Conservation (phyloP, 2,888 invertebrate genomes). For the Tetragonisca angustula region DNA sequence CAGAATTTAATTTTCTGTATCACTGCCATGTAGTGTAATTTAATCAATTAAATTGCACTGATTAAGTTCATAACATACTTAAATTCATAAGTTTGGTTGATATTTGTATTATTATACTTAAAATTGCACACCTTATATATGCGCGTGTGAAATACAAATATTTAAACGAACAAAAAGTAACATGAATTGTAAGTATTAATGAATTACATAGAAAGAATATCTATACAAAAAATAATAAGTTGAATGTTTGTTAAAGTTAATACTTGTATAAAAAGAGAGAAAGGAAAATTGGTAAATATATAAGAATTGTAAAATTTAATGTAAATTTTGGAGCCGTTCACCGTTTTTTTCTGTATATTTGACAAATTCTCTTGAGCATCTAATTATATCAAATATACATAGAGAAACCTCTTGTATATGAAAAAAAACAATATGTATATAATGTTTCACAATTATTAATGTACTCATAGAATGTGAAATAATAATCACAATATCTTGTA, state of each 20-base stretch:
- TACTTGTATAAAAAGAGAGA: slow-evolving; percentile 47
- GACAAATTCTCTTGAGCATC: slow-evolving; percentile 33
- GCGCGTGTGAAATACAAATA: not conserved
- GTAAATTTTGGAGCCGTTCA: slow-evolving; percentile 44
- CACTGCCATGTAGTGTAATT: slow-evolving; percentile 68
- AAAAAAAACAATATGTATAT: slow-evolving; percentile 32
- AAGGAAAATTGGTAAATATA: slow-evolving; percentile 47
- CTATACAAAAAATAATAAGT: slow-evolving; percentile 24
- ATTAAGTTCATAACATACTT: slow-evolving; percentile 14
- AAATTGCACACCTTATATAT: not conserved
- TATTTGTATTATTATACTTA: slow-evolving; percentile 39
- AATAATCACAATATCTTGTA: slow-evolving; percentile 13
- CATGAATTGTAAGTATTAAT: slow-evolving; percentile 31
- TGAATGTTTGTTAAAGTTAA: slow-evolving; percentile 37
- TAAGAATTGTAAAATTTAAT: slow-evolving; percentile 43
- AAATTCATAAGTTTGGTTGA: slow-evolving; percentile 41
- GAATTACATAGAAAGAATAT: slow-evolving; percentile 21
- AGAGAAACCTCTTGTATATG: slow-evolving; percentile 20
- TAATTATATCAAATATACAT: slow-evolving; percentile 28
- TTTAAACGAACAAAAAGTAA: slow-evolving; percentile 35
- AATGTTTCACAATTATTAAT: slow-evolving; percentile 20
- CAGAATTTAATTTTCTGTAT: slow-evolving; percentile 57
- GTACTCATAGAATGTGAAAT: slow-evolving; percentile 17
- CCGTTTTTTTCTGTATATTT: slow-evolving; percentile 34
- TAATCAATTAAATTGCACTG: slow-evolving; percentile 47